phyloP scores from a whole-genome alignment of 2,113 vertebrate species.

The Talpa occidentalis region DNA sequence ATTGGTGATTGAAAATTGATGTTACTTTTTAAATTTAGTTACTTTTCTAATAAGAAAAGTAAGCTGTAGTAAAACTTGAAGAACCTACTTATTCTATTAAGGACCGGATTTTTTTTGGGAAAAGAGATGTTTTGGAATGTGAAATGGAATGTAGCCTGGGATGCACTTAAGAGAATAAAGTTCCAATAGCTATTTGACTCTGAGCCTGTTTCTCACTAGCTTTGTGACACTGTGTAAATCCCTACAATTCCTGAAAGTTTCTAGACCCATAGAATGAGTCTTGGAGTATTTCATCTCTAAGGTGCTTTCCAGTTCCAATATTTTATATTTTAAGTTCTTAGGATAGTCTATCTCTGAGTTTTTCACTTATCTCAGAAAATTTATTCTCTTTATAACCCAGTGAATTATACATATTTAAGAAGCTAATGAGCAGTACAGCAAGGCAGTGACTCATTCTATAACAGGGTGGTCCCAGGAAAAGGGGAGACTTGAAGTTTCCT shows the following conservation, averaged over 20 bases:
- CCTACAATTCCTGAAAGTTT: background rate
- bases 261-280: background rate
- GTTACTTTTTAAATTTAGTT: too few relatives aligned
- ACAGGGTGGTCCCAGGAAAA: too few relatives aligned
- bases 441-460: background rate
- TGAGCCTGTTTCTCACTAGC: background rate
- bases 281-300: background rate
- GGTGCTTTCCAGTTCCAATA: background rate
- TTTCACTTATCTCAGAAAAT: background rate
- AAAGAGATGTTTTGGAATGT: background rate
- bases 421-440: background rate
- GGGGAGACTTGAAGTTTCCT: too few relatives aligned
- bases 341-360: background rate
- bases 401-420: background rate
- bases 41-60: too few relatives aligned
- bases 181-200: background rate
- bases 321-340: slow-evolving; percentile 27
- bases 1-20: background rate
- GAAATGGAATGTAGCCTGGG: background rate
- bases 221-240: background rate
- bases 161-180: background rate
- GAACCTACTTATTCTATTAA: background rate
- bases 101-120: background rate
- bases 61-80: background rate
- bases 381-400: background rate